Evolutionary conservation across 2,888 invertebrate species (phyloP), one percentile per base, ranked within the genome.

Genomic region (Andricus quercusramuli): DNA sequence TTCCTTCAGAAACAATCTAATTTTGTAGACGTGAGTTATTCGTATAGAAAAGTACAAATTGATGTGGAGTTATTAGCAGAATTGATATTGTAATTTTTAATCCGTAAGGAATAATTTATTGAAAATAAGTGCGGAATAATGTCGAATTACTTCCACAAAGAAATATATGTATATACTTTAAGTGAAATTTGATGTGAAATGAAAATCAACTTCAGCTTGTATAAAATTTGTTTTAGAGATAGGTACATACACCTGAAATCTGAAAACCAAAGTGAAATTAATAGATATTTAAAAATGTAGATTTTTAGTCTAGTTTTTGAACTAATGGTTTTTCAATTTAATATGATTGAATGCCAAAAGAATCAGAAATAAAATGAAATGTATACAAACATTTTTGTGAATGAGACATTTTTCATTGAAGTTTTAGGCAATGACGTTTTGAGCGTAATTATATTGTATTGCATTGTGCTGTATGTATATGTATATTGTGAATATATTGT

Each of bases 51-150:
- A 29, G 32, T 56, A 74, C 51, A 51, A 56, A 32, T 51, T 11
- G n/a, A 56, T 74, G 20, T n/a, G 29, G 51, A 83, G 83, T 82
- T 89, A 89, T 80, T 84, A 86, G 78, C 86, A 86, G 79, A 88
- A 56, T 32, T 56, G 29, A 74, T 62, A 25, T 62, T 62, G 25
- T 62, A 62, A 15, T 22, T 29, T 62, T 62, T 22, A 15, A 13
- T 25, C 25, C 15, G 25, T 6, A 62, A 13, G 22, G 11, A 25
- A 62, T 62, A 62, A 62, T 62, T 62, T 25, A 15, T 4, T 62
- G 22, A 25, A 25, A 62, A 25, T 62, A 15, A 62, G 62, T 62
- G 62, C 25, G 25, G 15, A 5, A 22, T 62, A 8, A 56, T 62
- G 15, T 62, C 15, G 25, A 25, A 25, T 22, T 62, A 15, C 62